These are phyloP conservation scores for Pseudochirops cupreus DNA, from an alignment of 2,797 vertebrate species.

Conservation along the genomic window DNA sequence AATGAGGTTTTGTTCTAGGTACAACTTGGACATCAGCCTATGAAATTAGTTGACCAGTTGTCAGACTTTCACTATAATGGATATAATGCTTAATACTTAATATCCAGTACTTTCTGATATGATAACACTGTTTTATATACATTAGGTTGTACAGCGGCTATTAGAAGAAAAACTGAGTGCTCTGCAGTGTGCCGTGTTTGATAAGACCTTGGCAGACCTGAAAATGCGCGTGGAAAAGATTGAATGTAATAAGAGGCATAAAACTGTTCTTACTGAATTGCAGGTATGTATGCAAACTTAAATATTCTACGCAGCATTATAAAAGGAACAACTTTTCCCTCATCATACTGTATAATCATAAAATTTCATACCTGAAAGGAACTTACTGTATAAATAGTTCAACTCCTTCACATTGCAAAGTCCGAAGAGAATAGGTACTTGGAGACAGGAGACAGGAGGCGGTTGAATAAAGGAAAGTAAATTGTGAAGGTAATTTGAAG, in stretches of 20 bases:
- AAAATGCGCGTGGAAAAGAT: constrained; percentile 95
- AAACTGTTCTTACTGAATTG: constrained; percentile 88
- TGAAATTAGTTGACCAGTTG: not conserved
- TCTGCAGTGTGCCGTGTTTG: constrained; percentile 92
- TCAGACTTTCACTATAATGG: not conserved
- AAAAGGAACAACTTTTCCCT: not conserved
- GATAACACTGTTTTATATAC: constrained; percentile 20
- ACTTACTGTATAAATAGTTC: not conserved
- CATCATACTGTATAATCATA: constrained; percentile 31
- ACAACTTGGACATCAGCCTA: not conserved
- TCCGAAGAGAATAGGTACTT: not conserved
- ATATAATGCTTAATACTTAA: not conserved
- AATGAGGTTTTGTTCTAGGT: not conserved
- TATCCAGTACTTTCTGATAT: not conserved
- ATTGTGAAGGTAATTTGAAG: not conserved
- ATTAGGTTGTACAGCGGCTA: constrained; percentile 94
- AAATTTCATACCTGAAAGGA: constrained; percentile 41
- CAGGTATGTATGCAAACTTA: constrained; percentile 86
- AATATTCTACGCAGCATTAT: not conserved
- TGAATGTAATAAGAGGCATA: constrained; percentile 94
- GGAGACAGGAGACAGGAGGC: not conserved
- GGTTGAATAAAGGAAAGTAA: not conserved
- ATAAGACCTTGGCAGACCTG: constrained; percentile 92
- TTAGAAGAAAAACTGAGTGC: constrained; percentile 92
- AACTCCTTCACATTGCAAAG: not conserved